Conservation (phyloP, 2,888 invertebrate genomes). For the Eupithecia centaureata region DNA sequence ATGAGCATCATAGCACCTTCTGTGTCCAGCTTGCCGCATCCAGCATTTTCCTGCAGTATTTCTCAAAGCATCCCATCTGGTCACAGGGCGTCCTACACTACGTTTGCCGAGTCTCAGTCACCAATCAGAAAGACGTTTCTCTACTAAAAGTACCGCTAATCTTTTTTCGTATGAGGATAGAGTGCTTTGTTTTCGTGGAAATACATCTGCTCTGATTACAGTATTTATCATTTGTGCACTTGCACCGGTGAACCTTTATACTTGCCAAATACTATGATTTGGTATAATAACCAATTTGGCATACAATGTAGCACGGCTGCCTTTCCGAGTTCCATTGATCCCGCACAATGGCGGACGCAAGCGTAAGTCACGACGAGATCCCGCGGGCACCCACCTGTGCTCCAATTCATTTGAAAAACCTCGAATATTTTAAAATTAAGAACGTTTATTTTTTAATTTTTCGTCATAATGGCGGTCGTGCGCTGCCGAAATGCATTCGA, state of each 20-base stretch:
- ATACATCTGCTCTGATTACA: background rate
- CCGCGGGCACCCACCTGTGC: slow-evolving; percentile 78
- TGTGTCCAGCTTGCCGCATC: background rate
- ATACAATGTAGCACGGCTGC: slow-evolving; percentile 57
- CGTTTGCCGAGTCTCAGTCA: background rate
- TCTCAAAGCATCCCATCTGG: background rate
- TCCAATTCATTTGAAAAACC: slow-evolving; percentile 52
- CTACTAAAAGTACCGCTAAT: background rate
- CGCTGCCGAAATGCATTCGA: slow-evolving; percentile 56
- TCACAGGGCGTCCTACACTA: background rate
- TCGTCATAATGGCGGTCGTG: slow-evolving; percentile 65
- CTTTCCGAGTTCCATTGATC: slow-evolving; percentile 64
- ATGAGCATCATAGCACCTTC: background rate
- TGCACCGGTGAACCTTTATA: slow-evolving; percentile 39
- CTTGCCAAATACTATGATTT: slow-evolving; percentile 47
- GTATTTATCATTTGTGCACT: slow-evolving; percentile 7
- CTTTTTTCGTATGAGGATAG: background rate
- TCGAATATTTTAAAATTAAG: slow-evolving; percentile 52
- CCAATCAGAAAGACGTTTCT: background rate
- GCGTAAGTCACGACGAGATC: slow-evolving; percentile 79
- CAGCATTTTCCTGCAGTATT: background rate
- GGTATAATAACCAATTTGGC: slow-evolving; percentile 65
- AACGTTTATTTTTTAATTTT: slow-evolving; percentile 62
- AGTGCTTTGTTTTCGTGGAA: background rate
- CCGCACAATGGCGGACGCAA: slow-evolving; percentile 58